phyloP scores from a whole-genome alignment of 53 echinoderm and acorn worm genomes.

The Antedon mediterranea region DNA sequence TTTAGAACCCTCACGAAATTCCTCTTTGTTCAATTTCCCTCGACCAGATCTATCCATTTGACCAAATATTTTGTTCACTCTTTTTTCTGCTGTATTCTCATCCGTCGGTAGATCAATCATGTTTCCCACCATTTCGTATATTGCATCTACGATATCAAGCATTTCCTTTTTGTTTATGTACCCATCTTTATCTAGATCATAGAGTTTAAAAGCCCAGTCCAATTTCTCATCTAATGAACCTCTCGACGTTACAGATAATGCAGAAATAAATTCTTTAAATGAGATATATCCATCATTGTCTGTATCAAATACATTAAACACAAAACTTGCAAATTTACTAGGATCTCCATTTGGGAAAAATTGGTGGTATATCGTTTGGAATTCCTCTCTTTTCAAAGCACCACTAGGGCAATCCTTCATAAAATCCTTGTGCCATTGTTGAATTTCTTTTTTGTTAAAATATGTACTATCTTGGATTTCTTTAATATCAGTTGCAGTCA shows the following conservation, averaged over 20 bases:
- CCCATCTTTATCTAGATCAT: no score
- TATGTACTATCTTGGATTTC: constrained; percentile 79
- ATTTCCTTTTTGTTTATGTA: no score
- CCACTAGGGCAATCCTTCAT: constrained; percentile 99
- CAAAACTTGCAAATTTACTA: constrained; percentile 92
- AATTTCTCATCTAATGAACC: constrained; percentile 95
- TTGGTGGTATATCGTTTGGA: constrained; percentile 96
- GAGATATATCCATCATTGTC: constrained; percentile 97
- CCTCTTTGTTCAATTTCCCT: constrained; percentile 85
- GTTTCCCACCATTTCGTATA: no score
- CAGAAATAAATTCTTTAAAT: constrained; percentile 98
- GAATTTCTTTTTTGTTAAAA: no score
- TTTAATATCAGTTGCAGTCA: constrained; percentile 68
- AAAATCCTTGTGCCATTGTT: constrained; percentile 98
- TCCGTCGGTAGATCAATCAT: constrained; percentile 97
- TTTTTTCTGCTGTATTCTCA: constrained; percentile 98
- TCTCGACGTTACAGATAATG: constrained; percentile 94
- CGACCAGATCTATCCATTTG: constrained; percentile 93
- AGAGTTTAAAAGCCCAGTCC: no score
- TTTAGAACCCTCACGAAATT: constrained; percentile 96
- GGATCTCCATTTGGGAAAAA: constrained; percentile 98
- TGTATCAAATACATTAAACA: constrained; percentile 93
- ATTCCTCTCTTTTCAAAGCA: constrained; percentile 87
- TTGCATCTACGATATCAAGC: no score
- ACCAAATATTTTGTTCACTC: constrained; percentile 90